Percentiles rank a stretch among this genome's conserved stretches.
Evolutionary conservation across 2,888 invertebrate genomes (phyloP).

Genomic region (Epistrophe eligans): DNA sequence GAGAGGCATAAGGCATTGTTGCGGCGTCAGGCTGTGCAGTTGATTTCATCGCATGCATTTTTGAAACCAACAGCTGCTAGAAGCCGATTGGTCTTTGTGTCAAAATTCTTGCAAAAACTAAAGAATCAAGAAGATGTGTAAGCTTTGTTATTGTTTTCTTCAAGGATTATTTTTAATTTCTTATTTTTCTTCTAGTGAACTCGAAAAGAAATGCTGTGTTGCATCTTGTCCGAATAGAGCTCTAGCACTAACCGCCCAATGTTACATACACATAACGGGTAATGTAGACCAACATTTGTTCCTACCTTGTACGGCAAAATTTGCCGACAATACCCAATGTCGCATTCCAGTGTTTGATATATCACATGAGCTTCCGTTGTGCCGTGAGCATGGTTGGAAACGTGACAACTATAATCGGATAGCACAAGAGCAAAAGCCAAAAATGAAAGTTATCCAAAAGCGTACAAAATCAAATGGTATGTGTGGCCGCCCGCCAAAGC

Average conservation of each 20-base stretch:
- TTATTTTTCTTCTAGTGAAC: constrained; percentile 54
- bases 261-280: constrained; percentile 92
- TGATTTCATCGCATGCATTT: constrained; percentile 80
- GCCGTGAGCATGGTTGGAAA: constrained; percentile 93
- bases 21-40: constrained; percentile 82
- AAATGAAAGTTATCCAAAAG: constrained; percentile 77
- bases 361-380: constrained; percentile 92
- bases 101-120: constrained; percentile 81
- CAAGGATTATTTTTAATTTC: neutral
- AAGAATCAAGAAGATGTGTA: constrained; percentile 80
- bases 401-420: constrained; percentile 92
- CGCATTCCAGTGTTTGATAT: constrained; percentile 92
- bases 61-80: constrained; percentile 80
- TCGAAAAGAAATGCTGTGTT: constrained; percentile 80
- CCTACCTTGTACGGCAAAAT: constrained; percentile 92
- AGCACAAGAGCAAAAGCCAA: constrained; percentile 90
- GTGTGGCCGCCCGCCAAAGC: constrained; percentile 85
- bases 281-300: constrained; percentile 93
- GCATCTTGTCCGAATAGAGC: constrained; percentile 80
- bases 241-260: constrained; percentile 88
- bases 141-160: constrained; percentile 64
- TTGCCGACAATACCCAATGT: constrained; percentile 91
- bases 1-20: constrained; percentile 80
- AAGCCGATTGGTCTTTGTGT: constrained; percentile 81
- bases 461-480: constrained; percentile 63